phyloP scores from a whole-genome alignment of 2,113 vertebrate genomes.

The Benthochromis sp. region DNA sequence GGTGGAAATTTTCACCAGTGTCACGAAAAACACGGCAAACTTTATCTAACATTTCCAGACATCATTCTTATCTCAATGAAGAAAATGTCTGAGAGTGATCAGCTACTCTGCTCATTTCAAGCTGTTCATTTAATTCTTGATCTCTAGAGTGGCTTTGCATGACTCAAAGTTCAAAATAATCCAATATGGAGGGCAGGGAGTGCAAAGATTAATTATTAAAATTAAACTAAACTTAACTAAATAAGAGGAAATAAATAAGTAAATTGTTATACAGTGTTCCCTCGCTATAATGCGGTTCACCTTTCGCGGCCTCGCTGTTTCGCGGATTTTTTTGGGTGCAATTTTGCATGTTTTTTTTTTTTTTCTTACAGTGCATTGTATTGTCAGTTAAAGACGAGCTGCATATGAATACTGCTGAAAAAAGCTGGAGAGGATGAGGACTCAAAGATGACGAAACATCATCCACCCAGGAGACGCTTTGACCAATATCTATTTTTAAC shows the following conservation, averaged over 20 bases:
- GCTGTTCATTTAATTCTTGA: not conserved
- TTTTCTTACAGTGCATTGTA: rapidly evolving
- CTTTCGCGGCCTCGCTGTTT: rapidly evolving
- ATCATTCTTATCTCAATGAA: not conserved
- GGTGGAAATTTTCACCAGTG: not conserved
- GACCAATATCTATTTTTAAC: not conserved
- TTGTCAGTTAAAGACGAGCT: not conserved
- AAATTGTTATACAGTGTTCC: not conserved
- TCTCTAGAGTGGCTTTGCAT: not conserved
- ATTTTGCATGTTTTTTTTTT: rapidly evolving
- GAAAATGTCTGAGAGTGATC: not conserved
- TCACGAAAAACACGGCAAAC: rapidly evolving
- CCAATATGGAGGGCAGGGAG: not conserved
- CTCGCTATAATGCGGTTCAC: not conserved
- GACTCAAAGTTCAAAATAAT: not conserved
- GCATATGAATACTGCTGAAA: rapidly evolving
- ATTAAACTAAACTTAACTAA: not conserved
- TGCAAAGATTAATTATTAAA: not conserved
- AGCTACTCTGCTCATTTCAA: not conserved
- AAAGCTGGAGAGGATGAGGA: not conserved
- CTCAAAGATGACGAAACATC: not conserved
- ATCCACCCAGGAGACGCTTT: not conserved
- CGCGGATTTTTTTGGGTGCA: rapidly evolving
- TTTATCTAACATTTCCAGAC: not conserved
- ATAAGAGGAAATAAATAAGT: not conserved